Percentiles rank a stretch among this genome's conserved stretches.
Evolutionary conservation across 1,140 invertebrate genomes (phyloP).

Genomic region (Akabosia matsudoensis): DNA sequence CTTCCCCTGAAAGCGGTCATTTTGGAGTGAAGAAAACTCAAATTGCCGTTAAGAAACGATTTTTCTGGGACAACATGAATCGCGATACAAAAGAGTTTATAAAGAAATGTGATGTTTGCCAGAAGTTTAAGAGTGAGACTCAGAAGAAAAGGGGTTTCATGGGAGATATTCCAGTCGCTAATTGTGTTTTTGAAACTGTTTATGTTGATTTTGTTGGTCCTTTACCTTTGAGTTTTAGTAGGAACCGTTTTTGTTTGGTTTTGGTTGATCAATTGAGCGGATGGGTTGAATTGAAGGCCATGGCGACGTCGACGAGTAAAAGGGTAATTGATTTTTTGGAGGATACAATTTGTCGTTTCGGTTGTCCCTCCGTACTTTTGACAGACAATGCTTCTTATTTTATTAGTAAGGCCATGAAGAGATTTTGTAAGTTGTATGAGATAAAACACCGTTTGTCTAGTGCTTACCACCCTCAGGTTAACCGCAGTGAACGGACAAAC

Average conservation of each 20-base stretch:
- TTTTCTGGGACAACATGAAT: constrained; percentile 34
- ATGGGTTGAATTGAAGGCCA: constrained; percentile 47
- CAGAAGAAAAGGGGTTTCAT: not conserved
- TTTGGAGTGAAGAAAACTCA: constrained; percentile 20
- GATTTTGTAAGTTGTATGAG: constrained; percentile 27
- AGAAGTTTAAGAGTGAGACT: not conserved
- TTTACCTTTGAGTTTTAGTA: not conserved
- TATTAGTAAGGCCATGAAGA: constrained; percentile 12
- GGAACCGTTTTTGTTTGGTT: constrained; percentile 34
- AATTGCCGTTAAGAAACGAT: constrained; percentile 22
- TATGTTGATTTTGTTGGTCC: constrained; percentile 4
- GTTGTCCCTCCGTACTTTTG: constrained; percentile 47
- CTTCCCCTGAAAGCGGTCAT: constrained; percentile 27
- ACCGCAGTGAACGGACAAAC: constrained; percentile 52
- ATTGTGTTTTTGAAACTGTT: not conserved
- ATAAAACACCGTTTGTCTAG: constrained; percentile 42
- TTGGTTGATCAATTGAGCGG: constrained; percentile 49
- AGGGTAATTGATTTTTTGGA: constrained; percentile 48
- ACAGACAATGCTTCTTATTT: constrained; percentile 47
- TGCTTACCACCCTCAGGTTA: constrained; percentile 51
- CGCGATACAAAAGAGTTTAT: constrained; percentile 26
- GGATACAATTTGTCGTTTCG: constrained; percentile 46
- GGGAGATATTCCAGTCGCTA: not conserved
- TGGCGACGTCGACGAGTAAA: constrained; percentile 46
- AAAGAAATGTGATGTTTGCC: constrained; percentile 26